Percentiles rank a stretch among this genome's conserved stretches.
phyloP scores from a whole-genome alignment of 2,113 vertebrate species.

The Willisornis vidua region DNA sequence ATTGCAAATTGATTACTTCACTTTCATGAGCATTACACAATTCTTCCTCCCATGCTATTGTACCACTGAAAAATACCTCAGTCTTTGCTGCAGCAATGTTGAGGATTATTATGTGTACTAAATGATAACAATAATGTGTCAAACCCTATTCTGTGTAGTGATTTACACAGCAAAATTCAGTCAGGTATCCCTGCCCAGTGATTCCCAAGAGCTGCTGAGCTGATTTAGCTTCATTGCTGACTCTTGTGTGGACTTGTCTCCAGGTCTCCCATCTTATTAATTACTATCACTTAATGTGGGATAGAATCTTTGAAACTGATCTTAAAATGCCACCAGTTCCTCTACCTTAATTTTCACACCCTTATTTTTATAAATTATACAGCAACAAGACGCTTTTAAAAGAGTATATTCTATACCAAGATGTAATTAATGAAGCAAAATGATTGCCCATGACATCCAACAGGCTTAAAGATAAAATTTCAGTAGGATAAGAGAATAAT shows the following conservation, averaged over 20 bases:
- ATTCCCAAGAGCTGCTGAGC: not conserved
- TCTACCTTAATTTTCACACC: not conserved
- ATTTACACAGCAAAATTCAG: not conserved
- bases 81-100: not conserved
- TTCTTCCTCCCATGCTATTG: not conserved
- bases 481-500: not conserved
- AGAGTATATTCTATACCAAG: not conserved
- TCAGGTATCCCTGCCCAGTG: not conserved
- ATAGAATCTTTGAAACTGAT: not conserved
- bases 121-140: not conserved
- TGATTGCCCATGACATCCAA: not conserved
- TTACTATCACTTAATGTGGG: not conserved
- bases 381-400: not conserved
- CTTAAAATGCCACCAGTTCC: not conserved
- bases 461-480: not conserved
- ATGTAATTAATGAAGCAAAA: not conserved
- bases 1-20: conserved; percentile 33
- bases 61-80: not conserved
- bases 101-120: not conserved
- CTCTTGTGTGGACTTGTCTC: not conserved
- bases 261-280: not conserved
- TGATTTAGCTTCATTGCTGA: not conserved
- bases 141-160: not conserved
- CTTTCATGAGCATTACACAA: conserved; percentile 4
- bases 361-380: not conserved